Base-by-base conservation (phyloP, 23 tunicate genomes). In the Styela clava region DNA sequence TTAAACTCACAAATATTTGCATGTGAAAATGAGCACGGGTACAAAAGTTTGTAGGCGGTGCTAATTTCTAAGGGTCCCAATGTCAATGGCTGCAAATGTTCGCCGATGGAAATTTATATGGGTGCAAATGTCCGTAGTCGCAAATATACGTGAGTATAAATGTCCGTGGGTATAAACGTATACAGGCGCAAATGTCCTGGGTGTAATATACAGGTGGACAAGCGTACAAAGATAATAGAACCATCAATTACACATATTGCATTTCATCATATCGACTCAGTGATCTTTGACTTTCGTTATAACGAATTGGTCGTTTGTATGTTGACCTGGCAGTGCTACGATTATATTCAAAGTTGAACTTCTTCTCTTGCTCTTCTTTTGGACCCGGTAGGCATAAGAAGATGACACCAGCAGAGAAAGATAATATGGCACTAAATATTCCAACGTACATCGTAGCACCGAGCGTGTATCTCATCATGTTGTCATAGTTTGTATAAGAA, bases 361-460 rank as follows among this genome's bases (percentile, higher is more conserved):
- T 65, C 7, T 65, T 34, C 44, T 78, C 70, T 16, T 62, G 51
- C 28, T 88, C 84, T 28, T 83, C 86, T 78, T 68, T 83, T 24
- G 77, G 79, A 26, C 93, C 93, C 2, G 87, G 93, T 77, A 88
- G 62, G 72, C 93, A 88, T 24, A 69, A 62, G 34, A 85, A 88
- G 3, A 79, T 26, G 0, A 83, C 27, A 3, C 79, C 80, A 1
- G 93, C 82, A 18, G 71, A 3, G 61, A 78, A 33, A 0, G 88
- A 84, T 9, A 89, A 24, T 19, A 74, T 34, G 18, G 79, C 68
- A 52, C 88, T 81, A 33, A 79, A 63, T 33, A 37, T 79, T 24
- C 95, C 95, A 24, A 89, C 79, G 77, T 89, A 89, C 7, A 89
- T 2, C 1, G 95, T 81, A 2, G 89, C 95, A 2, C 95, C 95